These are phyloP conservation scores for Micronycteris hirsuta DNA, from an alignment of 2,113 vertebrate species.

Conservation along the genomic window DNA sequence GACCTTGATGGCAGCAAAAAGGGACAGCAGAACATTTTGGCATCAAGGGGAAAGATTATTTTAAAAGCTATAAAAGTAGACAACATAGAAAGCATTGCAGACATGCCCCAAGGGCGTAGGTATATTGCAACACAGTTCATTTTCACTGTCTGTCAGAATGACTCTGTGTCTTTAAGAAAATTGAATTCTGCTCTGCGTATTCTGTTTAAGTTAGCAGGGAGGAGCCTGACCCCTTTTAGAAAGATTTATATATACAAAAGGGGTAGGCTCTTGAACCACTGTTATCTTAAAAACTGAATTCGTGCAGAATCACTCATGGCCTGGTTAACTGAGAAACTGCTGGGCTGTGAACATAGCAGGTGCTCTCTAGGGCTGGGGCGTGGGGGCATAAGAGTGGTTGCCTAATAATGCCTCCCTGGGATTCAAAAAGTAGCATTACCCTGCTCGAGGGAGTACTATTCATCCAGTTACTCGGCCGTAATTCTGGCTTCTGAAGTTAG, in stretches of 20 bases:
- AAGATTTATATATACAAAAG: not conserved
- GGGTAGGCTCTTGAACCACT: not conserved
- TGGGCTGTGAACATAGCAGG: not conserved
- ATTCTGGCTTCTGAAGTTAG: not conserved
- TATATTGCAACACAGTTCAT: not conserved
- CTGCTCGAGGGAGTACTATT: not conserved
- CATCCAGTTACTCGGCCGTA: not conserved
- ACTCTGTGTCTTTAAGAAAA: not conserved
- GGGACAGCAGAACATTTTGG: not conserved
- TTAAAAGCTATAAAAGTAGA: not conserved
- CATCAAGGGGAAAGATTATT: not conserved
- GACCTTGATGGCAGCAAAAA: not conserved
- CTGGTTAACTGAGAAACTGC: not conserved
- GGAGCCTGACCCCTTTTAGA: not conserved
- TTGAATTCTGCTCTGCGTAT: not conserved
- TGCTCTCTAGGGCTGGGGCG: not conserved
- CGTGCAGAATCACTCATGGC: not conserved
- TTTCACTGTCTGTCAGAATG: not conserved
- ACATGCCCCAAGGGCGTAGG: not conserved
- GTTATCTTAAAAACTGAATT: not conserved
- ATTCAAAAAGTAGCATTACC: not conserved
- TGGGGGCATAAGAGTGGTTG: not conserved
- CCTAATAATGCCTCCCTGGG: not conserved
- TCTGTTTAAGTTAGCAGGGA: not conserved
- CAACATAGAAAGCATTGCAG: not conserved